Evolutionary conservation across 2,113 vertebrate species (phyloP).

Genomic region (Eupsittula cactorum): DNA sequence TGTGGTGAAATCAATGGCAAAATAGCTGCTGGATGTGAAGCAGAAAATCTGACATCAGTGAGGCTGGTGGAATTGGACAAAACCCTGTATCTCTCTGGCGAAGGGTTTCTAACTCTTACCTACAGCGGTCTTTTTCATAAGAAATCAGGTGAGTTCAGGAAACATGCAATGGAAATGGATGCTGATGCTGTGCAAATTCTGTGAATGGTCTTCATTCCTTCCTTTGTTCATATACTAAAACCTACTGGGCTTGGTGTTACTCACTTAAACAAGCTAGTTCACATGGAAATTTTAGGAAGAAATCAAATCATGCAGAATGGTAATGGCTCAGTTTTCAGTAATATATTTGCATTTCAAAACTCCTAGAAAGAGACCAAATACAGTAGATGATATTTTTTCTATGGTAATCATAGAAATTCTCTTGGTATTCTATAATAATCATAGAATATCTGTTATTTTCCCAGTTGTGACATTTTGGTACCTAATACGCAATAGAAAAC

Average conservation of each 20-base stretch:
- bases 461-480: background rate
- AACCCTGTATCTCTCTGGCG: constrained; percentile 84
- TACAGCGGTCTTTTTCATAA: constrained; percentile 78
- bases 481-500: background rate
- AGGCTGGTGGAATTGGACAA: constrained; percentile 80
- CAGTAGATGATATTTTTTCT: background rate
- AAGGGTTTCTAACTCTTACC: constrained; percentile 84
- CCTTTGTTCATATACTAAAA: background rate
- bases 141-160: constrained; percentile 74
- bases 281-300: background rate
- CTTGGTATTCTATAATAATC: too few species aligned
- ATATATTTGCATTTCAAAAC: background rate
- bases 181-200: background rate
- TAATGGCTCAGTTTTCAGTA: background rate
- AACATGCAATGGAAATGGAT: background rate
- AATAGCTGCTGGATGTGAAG: constrained; percentile 83
- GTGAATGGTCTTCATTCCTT: background rate
- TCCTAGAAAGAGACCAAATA: background rate
- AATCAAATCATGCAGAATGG: background rate
- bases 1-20: constrained; percentile 73
- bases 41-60: constrained; percentile 13
- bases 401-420: background rate
- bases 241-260: background rate
- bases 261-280: background rate
- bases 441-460: background rate